A percentile compares a stretch with the other conserved stretches of the same genome.
phyloP scores from a whole-genome alignment of 2,888 invertebrate species.

The Actias luna region DNA sequence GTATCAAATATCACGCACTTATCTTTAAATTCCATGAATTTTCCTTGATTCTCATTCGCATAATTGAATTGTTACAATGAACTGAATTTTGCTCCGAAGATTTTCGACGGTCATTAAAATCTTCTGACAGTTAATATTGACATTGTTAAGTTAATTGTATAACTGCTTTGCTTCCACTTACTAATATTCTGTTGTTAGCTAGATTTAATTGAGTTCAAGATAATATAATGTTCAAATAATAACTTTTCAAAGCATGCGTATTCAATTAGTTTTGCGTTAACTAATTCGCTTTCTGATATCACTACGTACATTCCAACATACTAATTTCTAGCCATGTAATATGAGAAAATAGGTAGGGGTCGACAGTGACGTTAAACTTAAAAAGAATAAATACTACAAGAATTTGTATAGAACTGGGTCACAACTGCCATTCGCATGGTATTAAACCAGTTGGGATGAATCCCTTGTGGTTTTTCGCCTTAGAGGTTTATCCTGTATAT shows the following conservation, averaged over 20 bases:
- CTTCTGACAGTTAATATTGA: neutral
- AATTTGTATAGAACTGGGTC: too few relatives aligned
- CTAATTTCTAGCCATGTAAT: neutral
- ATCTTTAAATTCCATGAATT: neutral
- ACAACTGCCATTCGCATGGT: too few relatives aligned
- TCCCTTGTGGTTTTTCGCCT: too few relatives aligned
- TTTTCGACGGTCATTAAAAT: neutral
- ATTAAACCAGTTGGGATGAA: too few relatives aligned
- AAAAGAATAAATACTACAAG: too few relatives aligned
- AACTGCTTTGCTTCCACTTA: neutral
- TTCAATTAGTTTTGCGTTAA: neutral
- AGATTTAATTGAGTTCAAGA: neutral
- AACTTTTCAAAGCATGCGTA: neutral
- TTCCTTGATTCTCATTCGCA: constrained; percentile 8
- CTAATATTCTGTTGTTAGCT: neutral
- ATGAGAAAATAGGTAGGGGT: neutral
- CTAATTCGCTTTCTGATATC: neutral
- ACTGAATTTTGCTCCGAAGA: neutral
- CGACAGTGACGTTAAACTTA: neutral
- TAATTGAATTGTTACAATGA: constrained; percentile 9
- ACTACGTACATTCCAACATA: neutral
- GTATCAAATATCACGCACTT: neutral
- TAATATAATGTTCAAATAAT: neutral
- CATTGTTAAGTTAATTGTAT: neutral
- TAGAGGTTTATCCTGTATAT: too few relatives aligned